Conservation (phyloP, 2,113 vertebrate genomes). For the Sylvia atricapilla region DNA sequence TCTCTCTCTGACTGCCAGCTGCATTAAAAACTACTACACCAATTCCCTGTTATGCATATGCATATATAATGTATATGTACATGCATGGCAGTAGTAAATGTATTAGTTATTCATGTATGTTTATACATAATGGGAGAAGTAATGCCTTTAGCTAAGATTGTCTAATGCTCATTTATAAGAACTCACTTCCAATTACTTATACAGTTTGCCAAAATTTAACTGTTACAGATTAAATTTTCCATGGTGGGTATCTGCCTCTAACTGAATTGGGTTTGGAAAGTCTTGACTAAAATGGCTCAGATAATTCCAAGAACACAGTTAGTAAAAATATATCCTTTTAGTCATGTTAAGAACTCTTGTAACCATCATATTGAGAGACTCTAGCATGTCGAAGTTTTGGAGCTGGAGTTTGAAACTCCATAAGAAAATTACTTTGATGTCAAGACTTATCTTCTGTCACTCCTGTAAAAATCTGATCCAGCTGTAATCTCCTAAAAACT, state of each 20-base stretch:
- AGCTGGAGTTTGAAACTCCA: neutral
- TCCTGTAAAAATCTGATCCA: conserved; percentile 29
- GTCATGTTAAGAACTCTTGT: neutral
- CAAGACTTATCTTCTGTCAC: conserved; percentile 23
- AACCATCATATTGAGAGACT: neutral
- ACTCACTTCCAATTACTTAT: neutral
- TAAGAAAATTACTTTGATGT: conserved; percentile 40
- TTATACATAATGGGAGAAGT: neutral
- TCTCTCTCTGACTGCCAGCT: conserved; percentile 1
- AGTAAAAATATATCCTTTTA: neutral
- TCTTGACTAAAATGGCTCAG: neutral
- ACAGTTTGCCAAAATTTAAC: neutral
- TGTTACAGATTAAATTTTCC: conserved; percentile 23
- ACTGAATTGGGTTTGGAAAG: neutral
- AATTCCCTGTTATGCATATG: conserved; percentile 10
- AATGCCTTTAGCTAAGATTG: conserved; percentile 4
- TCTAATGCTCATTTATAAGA: conserved; percentile 3
- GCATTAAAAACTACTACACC: conserved; percentile 9
- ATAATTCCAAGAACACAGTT: neutral
- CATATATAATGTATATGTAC: neutral
- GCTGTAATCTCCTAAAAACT: conserved; percentile 16
- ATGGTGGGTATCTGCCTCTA: neutral
- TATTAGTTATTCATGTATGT: conserved; percentile 1
- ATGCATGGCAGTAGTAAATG: neutral
- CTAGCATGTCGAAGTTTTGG: neutral